phyloP scores from a whole-genome alignment of 1,140 invertebrate genomes.

The Magallana angulata region DNA sequence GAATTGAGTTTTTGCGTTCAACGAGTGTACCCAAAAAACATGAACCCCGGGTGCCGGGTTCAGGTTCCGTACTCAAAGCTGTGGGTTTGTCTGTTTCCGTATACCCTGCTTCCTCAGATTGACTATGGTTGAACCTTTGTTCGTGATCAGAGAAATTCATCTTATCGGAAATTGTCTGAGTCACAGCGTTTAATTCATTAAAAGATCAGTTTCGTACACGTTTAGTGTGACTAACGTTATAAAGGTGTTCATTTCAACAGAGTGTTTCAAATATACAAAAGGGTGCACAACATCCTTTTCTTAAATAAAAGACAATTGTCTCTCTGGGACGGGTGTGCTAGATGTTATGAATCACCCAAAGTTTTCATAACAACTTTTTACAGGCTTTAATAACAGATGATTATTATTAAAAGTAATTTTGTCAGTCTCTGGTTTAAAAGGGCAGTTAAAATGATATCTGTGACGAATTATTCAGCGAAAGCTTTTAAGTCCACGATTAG shows the following conservation, averaged over 20 bases:
- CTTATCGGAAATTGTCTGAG: neutral
- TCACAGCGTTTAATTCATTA: constrained; percentile 22
- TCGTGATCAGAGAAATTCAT: neutral
- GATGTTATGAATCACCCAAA: neutral
- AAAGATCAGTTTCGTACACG: constrained; percentile 9
- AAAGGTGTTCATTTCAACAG: constrained; percentile 20
- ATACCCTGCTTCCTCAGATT: too few relatives aligned
- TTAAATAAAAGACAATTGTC: neutral
- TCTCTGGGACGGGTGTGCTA: neutral
- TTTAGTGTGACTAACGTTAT: constrained; percentile 15
- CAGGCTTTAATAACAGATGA: neutral
- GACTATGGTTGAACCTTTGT: too few relatives aligned
- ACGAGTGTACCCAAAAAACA: too few relatives aligned
- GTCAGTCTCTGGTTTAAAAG: constrained; percentile 12
- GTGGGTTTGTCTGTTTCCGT: too few relatives aligned
- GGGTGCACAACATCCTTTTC: neutral
- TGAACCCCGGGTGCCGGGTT: too few relatives aligned
- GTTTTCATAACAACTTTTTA: neutral
- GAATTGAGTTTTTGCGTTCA: too few relatives aligned
- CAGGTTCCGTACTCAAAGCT: too few relatives aligned
- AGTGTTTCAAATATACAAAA: neutral
- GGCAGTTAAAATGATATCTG: constrained; percentile 9
- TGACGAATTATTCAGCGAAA: neutral
- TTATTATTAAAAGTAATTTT: constrained; percentile 16
- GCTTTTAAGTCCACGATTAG: neutral